These are phyloP conservation scores for Brotula barbata DNA, from an alignment of 2,797 vertebrate genomes.

Conservation along the genomic window DNA sequence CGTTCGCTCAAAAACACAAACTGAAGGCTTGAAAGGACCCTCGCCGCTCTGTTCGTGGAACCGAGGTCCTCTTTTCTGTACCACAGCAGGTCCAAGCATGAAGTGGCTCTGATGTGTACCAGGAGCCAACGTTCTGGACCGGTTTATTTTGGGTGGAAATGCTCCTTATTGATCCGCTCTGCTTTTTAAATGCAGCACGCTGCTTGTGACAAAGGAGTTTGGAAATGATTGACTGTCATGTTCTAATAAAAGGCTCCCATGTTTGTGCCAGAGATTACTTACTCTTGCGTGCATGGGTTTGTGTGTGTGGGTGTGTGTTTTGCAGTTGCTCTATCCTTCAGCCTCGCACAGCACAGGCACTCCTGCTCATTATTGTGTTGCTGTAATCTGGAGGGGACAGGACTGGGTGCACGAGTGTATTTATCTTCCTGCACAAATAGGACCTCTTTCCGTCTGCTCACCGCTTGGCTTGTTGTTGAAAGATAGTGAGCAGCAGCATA, in stretches of 20 bases:
- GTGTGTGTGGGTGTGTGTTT: conserved; percentile 52
- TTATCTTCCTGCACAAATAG: conserved; percentile 84
- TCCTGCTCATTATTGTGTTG: conserved; percentile 75
- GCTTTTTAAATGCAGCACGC: too few species aligned
- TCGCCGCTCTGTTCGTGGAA: too few species aligned
- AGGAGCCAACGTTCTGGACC: too few species aligned
- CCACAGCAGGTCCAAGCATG: too few species aligned
- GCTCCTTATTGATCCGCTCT: too few species aligned
- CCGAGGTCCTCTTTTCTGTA: too few species aligned
- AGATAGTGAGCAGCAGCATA: conserved; percentile 77
- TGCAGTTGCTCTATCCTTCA: conserved; percentile 70
- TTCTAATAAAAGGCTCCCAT: conserved; percentile 21
- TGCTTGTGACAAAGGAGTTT: conserved; percentile 11
- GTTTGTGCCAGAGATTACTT: conserved; percentile 36
- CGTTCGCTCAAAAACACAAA: too few species aligned
- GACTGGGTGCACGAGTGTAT: conserved; percentile 77
- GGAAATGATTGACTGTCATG: conserved; percentile 10
- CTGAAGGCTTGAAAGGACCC: too few species aligned
- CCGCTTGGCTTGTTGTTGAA: conserved; percentile 82
- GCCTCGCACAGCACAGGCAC: conserved; percentile 69
- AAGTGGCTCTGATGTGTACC: too few species aligned
- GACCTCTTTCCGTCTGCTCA: conserved; percentile 80
- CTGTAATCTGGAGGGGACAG: conserved; percentile 78
- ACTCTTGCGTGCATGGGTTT: conserved; percentile 25
- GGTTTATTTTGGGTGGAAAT: too few species aligned